Percentiles rank a stretch among this genome's conserved stretches.
Conservation (phyloP, 1,140 invertebrate species). For the Lordiphosa clarofinis region DNA sequence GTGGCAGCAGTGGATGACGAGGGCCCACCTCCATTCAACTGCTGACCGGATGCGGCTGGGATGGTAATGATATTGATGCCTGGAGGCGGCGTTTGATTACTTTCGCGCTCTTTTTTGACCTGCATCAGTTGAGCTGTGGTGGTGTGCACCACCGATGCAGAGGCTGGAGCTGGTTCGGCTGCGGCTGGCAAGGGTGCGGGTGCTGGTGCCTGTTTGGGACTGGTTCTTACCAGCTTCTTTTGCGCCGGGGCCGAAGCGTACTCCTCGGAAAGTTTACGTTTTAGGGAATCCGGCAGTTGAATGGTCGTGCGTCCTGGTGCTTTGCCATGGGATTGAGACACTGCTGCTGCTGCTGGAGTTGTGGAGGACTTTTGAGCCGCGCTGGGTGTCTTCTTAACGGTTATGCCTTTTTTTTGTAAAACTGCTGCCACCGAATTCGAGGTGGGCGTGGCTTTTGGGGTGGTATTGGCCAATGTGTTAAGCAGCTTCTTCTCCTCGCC, state of each 20-base stretch:
- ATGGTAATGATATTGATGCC: slow-evolving; percentile 75
- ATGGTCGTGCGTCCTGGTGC: slow-evolving; percentile 53
- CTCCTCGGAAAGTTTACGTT: slow-evolving; percentile 69
- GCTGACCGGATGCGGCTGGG: slow-evolving; percentile 59
- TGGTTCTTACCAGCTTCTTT: slow-evolving; percentile 44
- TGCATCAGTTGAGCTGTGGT: slow-evolving; percentile 60
- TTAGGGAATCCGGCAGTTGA: slow-evolving; percentile 66
- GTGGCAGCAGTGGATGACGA: slow-evolving; percentile 64
- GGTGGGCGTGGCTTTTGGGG: slow-evolving; percentile 23
- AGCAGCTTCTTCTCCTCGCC: slow-evolving; percentile 66
- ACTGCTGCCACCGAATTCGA: slow-evolving; percentile 53
- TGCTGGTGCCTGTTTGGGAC: slow-evolving; percentile 30
- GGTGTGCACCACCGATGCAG: slow-evolving; percentile 46
- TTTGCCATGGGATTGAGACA: slow-evolving; percentile 9
- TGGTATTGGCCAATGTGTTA: slow-evolving; percentile 63
- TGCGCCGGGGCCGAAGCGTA: slow-evolving; percentile 17
- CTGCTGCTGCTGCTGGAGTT: slow-evolving; percentile 1
- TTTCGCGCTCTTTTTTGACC: slow-evolving; percentile 62
- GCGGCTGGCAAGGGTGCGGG: not conserved
- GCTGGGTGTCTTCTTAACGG: slow-evolving; percentile 60
- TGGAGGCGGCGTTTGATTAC: slow-evolving; percentile 55
- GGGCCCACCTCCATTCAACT: slow-evolving; percentile 47
- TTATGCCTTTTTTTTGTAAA: slow-evolving; percentile 72
- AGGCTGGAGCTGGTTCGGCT: slow-evolving; percentile 3
- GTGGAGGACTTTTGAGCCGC: slow-evolving; percentile 17